Conservation (phyloP, 2,888 invertebrate genomes). For the Andrena fulva region DNA sequence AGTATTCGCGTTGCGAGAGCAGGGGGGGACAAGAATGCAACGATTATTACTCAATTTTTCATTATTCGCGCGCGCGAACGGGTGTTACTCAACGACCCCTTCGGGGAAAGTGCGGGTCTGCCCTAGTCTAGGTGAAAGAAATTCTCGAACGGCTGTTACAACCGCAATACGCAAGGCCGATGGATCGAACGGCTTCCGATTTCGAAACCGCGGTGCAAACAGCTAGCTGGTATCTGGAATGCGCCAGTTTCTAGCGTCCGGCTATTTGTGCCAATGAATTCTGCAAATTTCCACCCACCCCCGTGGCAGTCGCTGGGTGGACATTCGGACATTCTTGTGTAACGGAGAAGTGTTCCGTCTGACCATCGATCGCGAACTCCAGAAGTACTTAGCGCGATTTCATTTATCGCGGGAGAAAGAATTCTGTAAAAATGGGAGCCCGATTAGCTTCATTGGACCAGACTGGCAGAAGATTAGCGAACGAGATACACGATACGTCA, state of each 20-base stretch:
- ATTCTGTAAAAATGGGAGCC: constrained; percentile 17
- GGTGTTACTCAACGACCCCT: constrained; percentile 62
- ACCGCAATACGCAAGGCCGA: constrained; percentile 63
- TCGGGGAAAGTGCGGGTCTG: constrained; percentile 76
- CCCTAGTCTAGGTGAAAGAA: constrained; percentile 62
- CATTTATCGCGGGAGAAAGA: constrained; percentile 10
- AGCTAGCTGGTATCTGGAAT: constrained; percentile 53
- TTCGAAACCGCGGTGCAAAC: constrained; percentile 61
- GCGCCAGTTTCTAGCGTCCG: constrained; percentile 49
- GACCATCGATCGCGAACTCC: constrained; percentile 9
- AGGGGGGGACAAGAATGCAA: constrained; percentile 28
- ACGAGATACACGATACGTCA: neutral
- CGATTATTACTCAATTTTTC: constrained; percentile 52
- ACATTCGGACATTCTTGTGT: neutral
- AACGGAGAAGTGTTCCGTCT: neutral
- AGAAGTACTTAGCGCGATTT: neutral
- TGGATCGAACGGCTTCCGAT: constrained; percentile 67
- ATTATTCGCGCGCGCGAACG: constrained; percentile 24
- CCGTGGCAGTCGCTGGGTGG: constrained; percentile 6
- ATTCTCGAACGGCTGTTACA: constrained; percentile 56
- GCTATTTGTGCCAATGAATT: constrained; percentile 63
- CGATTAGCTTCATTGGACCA: neutral
- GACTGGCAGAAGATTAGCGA: neutral
- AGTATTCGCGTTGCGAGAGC: neutral
- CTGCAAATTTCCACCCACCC: constrained; percentile 41